phyloP scores from a whole-genome alignment of 2,113 vertebrate species.

The Percopsis transmontana region DNA sequence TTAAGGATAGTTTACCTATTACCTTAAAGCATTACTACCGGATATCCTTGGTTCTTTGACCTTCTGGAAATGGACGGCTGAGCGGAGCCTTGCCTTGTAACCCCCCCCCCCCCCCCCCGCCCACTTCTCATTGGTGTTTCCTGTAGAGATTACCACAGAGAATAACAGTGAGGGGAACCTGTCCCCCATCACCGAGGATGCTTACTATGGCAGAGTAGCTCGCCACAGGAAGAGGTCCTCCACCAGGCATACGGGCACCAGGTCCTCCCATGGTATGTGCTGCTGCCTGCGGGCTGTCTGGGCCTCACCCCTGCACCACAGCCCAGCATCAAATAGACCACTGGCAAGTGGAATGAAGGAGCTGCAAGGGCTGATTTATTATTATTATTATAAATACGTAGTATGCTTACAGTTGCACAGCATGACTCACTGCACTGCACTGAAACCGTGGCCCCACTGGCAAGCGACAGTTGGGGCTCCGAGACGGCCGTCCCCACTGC shows the following conservation, averaged over 20 bases:
- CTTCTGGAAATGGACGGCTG: constrained; percentile 32
- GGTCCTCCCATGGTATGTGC: constrained; percentile 83
- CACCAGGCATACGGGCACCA: constrained; percentile 77
- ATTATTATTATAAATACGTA: constrained; percentile 45
- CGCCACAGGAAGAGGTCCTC: constrained; percentile 79
- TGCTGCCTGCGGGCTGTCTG: constrained; percentile 44
- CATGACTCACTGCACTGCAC: constrained; percentile 75
- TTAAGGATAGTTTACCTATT: background rate
- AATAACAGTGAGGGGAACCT: constrained; percentile 89
- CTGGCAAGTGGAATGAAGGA: constrained; percentile 47
- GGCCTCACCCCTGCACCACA: constrained; percentile 15
- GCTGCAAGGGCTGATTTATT: constrained; percentile 61
- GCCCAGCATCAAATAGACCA: constrained; percentile 55
- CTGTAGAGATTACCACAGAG: constrained; percentile 89
- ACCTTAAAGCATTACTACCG: no score
- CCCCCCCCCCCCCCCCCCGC: constrained; percentile 25
- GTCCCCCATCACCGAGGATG: constrained; percentile 83
- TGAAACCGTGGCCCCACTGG: constrained; percentile 59
- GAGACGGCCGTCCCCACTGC: constrained; percentile 51
- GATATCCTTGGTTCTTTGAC: background rate
- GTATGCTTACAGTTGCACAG: constrained; percentile 67
- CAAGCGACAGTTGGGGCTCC: constrained; percentile 48
- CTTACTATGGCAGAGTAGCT: constrained; percentile 84
- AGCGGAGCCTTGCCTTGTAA: constrained; percentile 53
- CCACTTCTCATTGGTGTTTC: constrained; percentile 77